Conservation (phyloP, 2,797 vertebrate genomes). For the Esox lucius region DNA sequence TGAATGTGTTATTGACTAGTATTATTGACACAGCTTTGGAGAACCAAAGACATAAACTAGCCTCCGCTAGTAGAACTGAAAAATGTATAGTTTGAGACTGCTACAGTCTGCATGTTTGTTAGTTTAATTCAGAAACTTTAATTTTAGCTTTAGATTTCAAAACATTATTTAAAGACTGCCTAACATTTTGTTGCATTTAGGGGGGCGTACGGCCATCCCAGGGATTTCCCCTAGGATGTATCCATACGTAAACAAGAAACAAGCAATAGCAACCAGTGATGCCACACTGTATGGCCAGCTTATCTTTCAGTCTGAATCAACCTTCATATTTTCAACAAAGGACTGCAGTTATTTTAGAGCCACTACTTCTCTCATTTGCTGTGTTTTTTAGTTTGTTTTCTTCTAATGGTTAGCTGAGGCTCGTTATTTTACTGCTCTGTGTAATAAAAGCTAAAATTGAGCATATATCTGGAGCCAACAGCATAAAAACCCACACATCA, state of each 20-base stretch:
- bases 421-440: conserved; percentile 29
- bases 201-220: too few species aligned
- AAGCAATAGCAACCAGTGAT: neutral
- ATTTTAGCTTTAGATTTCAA: too few species aligned
- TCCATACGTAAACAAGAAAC: neutral
- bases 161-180: too few species aligned
- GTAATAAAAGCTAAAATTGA: conserved; percentile 16
- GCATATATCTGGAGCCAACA: neutral
- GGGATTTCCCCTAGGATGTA: neutral
- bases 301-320: neutral
- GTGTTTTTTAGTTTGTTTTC: conserved; percentile 34
- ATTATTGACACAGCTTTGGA: too few species aligned
- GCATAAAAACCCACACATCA: neutral
- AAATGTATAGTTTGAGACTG: too few species aligned
- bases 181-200: too few species aligned
- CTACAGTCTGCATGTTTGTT: too few species aligned
- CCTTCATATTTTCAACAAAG: neutral
- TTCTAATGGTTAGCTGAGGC: conserved; percentile 22
- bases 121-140: too few species aligned
- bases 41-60: too few species aligned
- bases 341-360: neutral
- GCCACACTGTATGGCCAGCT: neutral
- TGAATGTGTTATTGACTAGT: too few species aligned
- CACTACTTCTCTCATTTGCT: conserved; percentile 5
- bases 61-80: too few species aligned